Base-by-base conservation (phyloP, 1,140 invertebrate genomes). In the Trypoxylus dichotomus region DNA sequence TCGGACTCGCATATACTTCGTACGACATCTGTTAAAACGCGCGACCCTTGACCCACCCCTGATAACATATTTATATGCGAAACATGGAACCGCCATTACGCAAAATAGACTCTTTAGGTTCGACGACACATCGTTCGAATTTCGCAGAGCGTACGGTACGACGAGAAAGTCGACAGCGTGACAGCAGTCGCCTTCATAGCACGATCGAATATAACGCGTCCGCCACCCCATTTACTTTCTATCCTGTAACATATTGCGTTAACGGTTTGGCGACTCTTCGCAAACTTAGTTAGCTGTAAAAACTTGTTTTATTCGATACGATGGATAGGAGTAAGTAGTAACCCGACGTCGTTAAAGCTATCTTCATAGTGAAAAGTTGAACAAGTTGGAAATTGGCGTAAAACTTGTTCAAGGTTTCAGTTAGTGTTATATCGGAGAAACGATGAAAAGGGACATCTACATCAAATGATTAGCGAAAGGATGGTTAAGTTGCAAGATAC, bases 61-160 rank as follows among this genome's bases (percentile, higher is more conserved):
- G 37, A 37, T 32, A 73, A 42, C 27, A 42, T 73, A 73, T 73
- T 73, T 73, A 73, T 41, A 73, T 73, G 27, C 71, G 71, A 73
- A 42, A 73, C 71, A 73, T 41, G 71, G 37, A 73, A 37, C 37
- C 37, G 71, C 71, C 32, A 73, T 73, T 73, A 73, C 71, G 71
- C 29, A 73, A 73, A 73, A 73, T 73, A 32, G 60, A 63, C 60
- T 63, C 60, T 63, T 63, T 63, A 63, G 60, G 71, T 73, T 73
- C 71, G 71, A 21, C 60, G 60, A 63, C 60, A 63, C 60, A 63
- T 63, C 60, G 60, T 19, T 27, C 60, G 60, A 24, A 24, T 25
- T 63, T 63, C 21, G 43, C 3, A 63, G 60, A 24, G 25, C 3
- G 60, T 6, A 24, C 60, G 25, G n/a, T n/a, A 47, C 13, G 43